These are phyloP conservation scores for Rhynchonycteris naso DNA, from an alignment of 2,797 vertebrate genomes.

Conservation along the genomic window DNA sequence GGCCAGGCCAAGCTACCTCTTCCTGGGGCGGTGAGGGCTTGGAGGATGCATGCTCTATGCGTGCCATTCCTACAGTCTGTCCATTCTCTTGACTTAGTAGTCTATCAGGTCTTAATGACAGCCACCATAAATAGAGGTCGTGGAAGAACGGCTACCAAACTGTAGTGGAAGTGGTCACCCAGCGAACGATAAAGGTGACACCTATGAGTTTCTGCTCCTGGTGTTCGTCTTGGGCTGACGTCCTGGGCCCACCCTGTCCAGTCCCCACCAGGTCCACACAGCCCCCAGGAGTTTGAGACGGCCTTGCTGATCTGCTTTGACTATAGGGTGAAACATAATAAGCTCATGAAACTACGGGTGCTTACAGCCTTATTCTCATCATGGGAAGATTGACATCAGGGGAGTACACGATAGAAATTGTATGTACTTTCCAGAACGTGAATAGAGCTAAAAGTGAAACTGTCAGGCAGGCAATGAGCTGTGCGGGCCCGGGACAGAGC, in stretches of 20 bases:
- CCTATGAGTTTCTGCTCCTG: fast-evolving
- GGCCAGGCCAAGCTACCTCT: background rate
- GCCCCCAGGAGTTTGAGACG: background rate
- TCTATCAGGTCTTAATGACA: background rate
- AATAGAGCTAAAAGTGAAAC: constrained; percentile 63
- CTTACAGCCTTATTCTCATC: constrained; percentile 72
- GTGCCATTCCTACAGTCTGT: fast-evolving
- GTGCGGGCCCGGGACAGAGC: background rate
- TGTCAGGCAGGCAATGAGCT: background rate
- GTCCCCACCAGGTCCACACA: background rate
- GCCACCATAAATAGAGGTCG: fast-evolving
- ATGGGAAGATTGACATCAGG: constrained; percentile 53
- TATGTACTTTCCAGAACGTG: constrained; percentile 67
- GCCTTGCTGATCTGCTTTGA: background rate
- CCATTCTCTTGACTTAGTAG: no score
- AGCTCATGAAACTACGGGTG: constrained; percentile 68
- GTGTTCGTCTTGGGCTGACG: fast-evolving
- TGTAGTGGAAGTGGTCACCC: background rate
- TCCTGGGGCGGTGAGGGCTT: background rate
- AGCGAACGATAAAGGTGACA: fast-evolving
- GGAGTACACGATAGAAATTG: constrained; percentile 63
- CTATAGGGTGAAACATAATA: background rate
- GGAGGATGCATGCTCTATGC: fast-evolving
- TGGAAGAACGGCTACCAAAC: background rate
- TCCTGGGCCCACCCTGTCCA: background rate